Percentiles rank a stretch among this genome's conserved stretches.
These are phyloP conservation scores for Mungos mungo DNA, from an alignment of 2,113 vertebrate species.

Conservation along the genomic window DNA sequence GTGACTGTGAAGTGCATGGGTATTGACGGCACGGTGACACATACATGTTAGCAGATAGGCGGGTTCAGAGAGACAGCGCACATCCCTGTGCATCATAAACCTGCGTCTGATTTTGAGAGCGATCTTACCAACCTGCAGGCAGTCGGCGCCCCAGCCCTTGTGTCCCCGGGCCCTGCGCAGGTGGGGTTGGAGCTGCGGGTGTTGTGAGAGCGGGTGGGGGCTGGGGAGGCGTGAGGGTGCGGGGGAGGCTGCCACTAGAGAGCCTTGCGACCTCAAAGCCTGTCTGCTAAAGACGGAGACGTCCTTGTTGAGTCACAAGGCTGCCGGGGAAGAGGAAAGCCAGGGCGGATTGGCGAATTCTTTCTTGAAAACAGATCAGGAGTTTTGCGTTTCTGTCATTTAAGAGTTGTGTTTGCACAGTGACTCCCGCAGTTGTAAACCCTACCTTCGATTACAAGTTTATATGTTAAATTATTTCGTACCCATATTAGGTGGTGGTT, in stretches of 20 bases:
- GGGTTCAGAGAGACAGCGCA: rapidly evolving
- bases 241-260: too few relatives aligned
- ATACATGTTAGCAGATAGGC: neutral
- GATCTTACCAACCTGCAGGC: neutral
- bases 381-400: neutral
- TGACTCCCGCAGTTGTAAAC: neutral
- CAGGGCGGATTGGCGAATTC: neutral
- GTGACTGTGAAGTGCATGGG: rapidly evolving
- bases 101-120: neutral
- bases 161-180: rapidly evolving
- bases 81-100: rapidly evolving
- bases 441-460: neutral
- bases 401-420: neutral
- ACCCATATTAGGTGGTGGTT: rapidly evolving
- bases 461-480: neutral
- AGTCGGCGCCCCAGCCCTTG: rapidly evolving
- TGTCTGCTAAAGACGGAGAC: rapidly evolving
- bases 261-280: rapidly evolving
- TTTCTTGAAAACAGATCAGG: neutral
- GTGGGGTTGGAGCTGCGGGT: rapidly evolving
- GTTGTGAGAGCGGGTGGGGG: neutral
- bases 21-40: neutral
- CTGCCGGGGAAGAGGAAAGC: neutral
- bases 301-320: neutral
- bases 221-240: neutral